Conservation (phyloP, 2,888 invertebrate species). For the Drosophila nigritarsus region DNA sequence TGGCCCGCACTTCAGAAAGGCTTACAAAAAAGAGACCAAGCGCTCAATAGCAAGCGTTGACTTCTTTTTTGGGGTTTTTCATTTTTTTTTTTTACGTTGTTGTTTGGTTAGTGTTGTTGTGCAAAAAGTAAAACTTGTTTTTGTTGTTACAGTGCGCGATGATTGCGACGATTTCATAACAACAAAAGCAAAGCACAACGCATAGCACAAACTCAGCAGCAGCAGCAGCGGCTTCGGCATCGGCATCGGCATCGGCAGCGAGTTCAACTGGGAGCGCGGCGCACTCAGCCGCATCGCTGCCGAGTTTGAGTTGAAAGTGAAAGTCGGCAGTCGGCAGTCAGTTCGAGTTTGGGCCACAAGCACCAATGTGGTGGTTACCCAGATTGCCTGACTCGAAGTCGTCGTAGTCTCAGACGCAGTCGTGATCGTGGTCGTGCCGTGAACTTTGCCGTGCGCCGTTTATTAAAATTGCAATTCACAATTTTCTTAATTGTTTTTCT, state of each 20-base stretch:
- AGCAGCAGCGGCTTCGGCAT: constrained; percentile 12
- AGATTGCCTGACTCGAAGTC: constrained; percentile 43
- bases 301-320: constrained; percentile 68
- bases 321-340: constrained; percentile 64
- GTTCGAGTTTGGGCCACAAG: constrained; percentile 50
- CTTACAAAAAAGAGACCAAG: constrained; percentile 68
- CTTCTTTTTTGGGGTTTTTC: constrained; percentile 47
- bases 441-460: constrained; percentile 73
- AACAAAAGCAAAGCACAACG: constrained; percentile 45
- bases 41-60: constrained; percentile 71
- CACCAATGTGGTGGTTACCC: constrained; percentile 49
- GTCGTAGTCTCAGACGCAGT: constrained; percentile 12
- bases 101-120: constrained; percentile 41
- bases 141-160: constrained; percentile 61
- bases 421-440: constrained; percentile 50
- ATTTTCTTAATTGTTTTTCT: constrained; percentile 73
- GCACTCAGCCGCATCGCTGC: constrained; percentile 59
- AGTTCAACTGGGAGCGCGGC: constrained; percentile 51
- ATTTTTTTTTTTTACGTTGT: constrained; percentile 22
- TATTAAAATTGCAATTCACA: constrained; percentile 75
- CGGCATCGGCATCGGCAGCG: constrained; percentile 23
- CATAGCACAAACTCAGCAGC: constrained; percentile 13
- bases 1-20: constrained; percentile 34
- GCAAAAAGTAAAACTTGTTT: constrained; percentile 73
- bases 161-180: constrained; percentile 73